Conservation (phyloP, 2,113 vertebrate genomes). For the Taxidea taxus region DNA sequence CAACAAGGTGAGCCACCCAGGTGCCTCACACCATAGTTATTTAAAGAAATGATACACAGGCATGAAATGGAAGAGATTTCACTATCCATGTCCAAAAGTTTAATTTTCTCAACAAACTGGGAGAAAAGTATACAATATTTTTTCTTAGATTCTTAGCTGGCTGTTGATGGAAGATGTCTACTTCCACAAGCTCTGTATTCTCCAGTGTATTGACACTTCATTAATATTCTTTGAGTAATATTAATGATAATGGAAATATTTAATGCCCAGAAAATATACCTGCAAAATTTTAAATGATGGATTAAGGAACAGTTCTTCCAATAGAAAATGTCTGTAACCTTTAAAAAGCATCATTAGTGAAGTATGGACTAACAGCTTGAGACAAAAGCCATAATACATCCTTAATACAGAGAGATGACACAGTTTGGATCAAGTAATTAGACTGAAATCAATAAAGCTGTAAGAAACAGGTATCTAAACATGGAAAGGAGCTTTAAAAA, state of each 20-base stretch:
- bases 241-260: constrained; percentile 41
- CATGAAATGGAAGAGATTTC: not conserved
- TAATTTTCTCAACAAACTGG: not conserved
- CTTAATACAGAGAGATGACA: constrained; percentile 52
- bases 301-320: not conserved
- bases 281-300: constrained; percentile 41
- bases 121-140: not conserved
- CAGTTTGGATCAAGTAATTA: constrained; percentile 48
- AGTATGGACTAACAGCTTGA: constrained; percentile 29
- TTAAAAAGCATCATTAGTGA: constrained; percentile 55
- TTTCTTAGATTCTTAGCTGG: not conserved
- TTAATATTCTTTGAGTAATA: constrained; percentile 44
- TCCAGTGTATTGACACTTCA: not conserved
- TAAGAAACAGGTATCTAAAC: constrained; percentile 40
- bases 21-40: not conserved
- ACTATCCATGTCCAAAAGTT: not conserved
- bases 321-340: constrained; percentile 51
- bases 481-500: not conserved
- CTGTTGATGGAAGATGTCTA: not conserved
- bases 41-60: not conserved
- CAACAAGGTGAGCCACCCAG: not conserved
- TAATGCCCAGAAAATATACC: constrained; percentile 26
- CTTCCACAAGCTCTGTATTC: not conserved
- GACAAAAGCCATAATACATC: constrained; percentile 37
- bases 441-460: constrained; percentile 43